These are phyloP conservation scores for Caradrina kadenii DNA, from an alignment of 2,888 invertebrate species.

Conservation along the genomic window DNA sequence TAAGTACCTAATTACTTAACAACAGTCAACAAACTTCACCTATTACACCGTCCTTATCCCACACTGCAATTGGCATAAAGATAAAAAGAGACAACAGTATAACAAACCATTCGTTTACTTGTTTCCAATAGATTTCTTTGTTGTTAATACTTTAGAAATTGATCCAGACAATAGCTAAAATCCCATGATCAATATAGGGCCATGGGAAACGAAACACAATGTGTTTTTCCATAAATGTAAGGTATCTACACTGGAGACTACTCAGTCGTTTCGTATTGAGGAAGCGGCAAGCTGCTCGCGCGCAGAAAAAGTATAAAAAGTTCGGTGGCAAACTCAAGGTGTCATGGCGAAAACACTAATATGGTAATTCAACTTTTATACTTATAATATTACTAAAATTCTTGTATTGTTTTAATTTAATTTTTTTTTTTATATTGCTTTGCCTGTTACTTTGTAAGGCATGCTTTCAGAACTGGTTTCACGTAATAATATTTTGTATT, in stretches of 20 bases:
- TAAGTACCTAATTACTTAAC: conserved; percentile 40
- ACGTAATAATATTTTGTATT: conserved; percentile 5
- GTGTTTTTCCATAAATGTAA: conserved; percentile 80
- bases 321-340: conserved; percentile 77
- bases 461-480: conserved; percentile 34
- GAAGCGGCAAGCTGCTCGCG: conserved; percentile 68
- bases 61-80: background rate
- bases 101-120: conserved; percentile 15
- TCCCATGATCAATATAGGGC: conserved; percentile 67
- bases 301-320: conserved; percentile 79
- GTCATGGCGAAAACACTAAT: conserved; percentile 81
- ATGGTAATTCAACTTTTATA: conserved; percentile 72
- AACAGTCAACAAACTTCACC: conserved; percentile 33
- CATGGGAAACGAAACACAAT: conserved; percentile 78
- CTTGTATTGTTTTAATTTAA: background rate
- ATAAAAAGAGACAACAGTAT: conserved; percentile 54
- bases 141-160: conserved; percentile 55
- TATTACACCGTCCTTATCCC: conserved; percentile 34
- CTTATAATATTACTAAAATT: conserved; percentile 14
- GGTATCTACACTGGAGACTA: conserved; percentile 73
- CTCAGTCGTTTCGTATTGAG: conserved; percentile 73
- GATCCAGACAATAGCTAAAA: conserved; percentile 60
- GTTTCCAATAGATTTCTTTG: conserved; percentile 54
- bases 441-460: background rate
- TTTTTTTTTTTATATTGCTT: conserved; percentile 11